Evolutionary conservation across 2,888 invertebrate genomes (phyloP).

Genomic region (Koerneria pararmatus): DNA sequence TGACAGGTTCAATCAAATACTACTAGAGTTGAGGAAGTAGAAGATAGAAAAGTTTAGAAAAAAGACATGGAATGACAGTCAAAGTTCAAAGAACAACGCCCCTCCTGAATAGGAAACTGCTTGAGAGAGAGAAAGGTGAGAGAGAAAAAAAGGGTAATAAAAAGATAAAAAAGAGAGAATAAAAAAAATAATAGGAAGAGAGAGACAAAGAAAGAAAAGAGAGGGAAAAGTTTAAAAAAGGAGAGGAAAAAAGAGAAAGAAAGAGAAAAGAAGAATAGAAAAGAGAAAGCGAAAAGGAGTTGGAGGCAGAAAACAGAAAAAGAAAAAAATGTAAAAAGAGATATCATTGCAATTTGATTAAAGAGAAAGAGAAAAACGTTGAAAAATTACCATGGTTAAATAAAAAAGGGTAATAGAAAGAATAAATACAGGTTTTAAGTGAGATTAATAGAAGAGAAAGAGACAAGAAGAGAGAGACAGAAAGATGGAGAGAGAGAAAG

Average conservation of each 20-base stretch:
- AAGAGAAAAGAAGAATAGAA: background rate
- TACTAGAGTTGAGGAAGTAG: too few species aligned
- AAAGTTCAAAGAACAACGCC: too few species aligned
- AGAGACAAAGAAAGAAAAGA: background rate
- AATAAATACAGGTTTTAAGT: background rate
- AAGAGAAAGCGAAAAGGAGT: background rate
- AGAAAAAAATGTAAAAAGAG: conserved; percentile 2
- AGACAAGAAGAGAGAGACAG: background rate
- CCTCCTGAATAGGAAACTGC: too few species aligned
- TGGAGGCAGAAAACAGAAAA: background rate
- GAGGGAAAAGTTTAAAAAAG: background rate
- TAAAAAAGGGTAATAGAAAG: background rate
- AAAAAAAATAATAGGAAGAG: background rate
- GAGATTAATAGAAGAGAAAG: background rate
- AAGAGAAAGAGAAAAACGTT: background rate
- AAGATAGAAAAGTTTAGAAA: too few species aligned
- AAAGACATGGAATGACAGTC: too few species aligned
- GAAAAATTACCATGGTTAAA: background rate
- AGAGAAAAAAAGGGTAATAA: background rate
- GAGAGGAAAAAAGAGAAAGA: conserved; percentile 1
- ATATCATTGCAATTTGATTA: background rate
- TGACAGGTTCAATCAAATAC: too few species aligned
- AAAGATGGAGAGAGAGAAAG: background rate
- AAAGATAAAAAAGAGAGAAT: background rate
- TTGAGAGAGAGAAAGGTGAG: background rate